Base-by-base conservation (phyloP, 2,888 invertebrate species). In the Periphyllus acericola region DNA sequence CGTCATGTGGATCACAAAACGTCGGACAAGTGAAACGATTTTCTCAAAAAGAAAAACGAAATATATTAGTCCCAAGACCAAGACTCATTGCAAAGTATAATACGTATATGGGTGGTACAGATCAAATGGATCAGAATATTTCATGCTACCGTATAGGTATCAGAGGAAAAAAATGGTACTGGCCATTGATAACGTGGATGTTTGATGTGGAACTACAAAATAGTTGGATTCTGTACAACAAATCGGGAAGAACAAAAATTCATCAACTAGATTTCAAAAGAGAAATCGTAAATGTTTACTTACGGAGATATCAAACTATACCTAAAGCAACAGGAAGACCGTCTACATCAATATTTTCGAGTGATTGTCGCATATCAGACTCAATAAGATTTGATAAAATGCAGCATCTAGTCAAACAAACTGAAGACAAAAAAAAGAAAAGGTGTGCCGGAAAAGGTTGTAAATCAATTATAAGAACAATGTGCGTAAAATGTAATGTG, bases 91-190 rank as follows among this genome's bases (percentile, higher is more conserved):
- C 89, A 40, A 89, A 89, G 87, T 90, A 90, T 86, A 90, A 90
- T 89, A 60, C 78, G 29, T 89, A 89, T 66, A 90, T 90, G 90
- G 90, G 90, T 71, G 88, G 75, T n/a, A 90, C 89, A 4, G 90
- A 90, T 75, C 89, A 88, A 88, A 90, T 90, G 89, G 90, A 90
- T 85, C 82, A 89, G 89, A 90, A 90, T 89, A 75, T 90, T 78
- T 83, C 68, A 36, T 72, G 78, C 46, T 90, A 90, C 80, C 89
- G 90, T 32, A 90, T 90, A 75, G 85, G 89, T 66, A 88, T 90
- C 81, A 87, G 89, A 88, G 89, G 89, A 71, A 90, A 90, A 89
- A 90, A 90, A 88, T 90, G 89, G 89, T 90, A 83, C 29, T 82
- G 89, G 82, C 68, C 88, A 9, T n/a, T 79, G n/a, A 40, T 79